A percentile compares a stretch with the other conserved stretches of the same genome.
Evolutionary conservation across 2,888 invertebrate genomes (phyloP).

Genomic region (Apotomis turbidana): DNA sequence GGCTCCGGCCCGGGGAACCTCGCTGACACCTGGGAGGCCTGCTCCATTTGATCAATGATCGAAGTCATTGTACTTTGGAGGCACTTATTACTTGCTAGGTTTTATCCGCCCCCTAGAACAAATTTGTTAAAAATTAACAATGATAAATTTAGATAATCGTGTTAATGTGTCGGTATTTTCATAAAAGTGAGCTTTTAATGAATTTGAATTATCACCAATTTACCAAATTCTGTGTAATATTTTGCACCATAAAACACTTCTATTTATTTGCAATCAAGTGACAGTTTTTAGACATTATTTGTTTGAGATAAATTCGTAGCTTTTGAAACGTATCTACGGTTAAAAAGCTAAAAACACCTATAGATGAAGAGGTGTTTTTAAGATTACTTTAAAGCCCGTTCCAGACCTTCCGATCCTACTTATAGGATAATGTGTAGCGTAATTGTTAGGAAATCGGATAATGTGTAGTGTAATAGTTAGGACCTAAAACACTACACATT

Average conservation of each 20-base stretch:
- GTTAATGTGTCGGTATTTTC: neutral
- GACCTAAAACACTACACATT: too few species aligned
- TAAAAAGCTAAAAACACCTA: too few species aligned
- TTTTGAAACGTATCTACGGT: too few species aligned
- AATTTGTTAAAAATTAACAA: neutral
- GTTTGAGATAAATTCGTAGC: neutral
- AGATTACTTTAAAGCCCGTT: too few species aligned
- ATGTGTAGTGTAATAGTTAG: too few species aligned
- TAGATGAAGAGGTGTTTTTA: too few species aligned
- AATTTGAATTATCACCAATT: neutral
- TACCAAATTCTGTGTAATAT: neutral
- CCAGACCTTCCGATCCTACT: too few species aligned
- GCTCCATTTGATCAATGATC: conserved; percentile 93
- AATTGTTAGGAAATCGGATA: too few species aligned
- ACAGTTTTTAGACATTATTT: conserved; percentile 3
- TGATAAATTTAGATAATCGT: neutral
- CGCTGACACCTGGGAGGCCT: conserved; percentile 85
- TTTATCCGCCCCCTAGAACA: conserved; percentile 26
- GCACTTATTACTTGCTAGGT: conserved; percentile 24
- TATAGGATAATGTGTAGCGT: too few species aligned
- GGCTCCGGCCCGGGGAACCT: conserved; percentile 68
- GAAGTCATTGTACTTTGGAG: conserved; percentile 86
- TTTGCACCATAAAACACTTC: conserved; percentile 11
- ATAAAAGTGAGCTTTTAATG: neutral
- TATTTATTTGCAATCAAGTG: conserved; percentile 24